A percentile compares a stretch with the other conserved stretches of the same genome.
These are phyloP conservation scores for Acronicta leporina DNA, from an alignment of 2,888 invertebrate species.

Conservation along the genomic window DNA sequence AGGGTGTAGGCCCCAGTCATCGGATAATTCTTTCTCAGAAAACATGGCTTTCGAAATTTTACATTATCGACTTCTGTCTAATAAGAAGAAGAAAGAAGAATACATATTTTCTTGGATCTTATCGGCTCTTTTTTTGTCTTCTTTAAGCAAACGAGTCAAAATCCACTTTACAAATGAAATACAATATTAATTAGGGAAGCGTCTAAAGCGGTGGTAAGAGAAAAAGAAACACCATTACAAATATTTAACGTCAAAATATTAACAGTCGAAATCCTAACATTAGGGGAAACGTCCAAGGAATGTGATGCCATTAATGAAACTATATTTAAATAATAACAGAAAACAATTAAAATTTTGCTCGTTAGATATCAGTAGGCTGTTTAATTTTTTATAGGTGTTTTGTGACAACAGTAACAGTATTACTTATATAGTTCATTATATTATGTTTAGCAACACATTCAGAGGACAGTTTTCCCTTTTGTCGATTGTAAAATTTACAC, in stretches of 20 bases:
- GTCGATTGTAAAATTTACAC: conserved; percentile 55
- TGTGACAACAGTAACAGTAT: background rate
- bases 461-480: conserved; percentile 30
- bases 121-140: background rate
- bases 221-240: conserved; percentile 67
- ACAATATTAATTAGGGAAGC: conserved; percentile 68
- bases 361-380: background rate
- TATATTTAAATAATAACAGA: background rate
- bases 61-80: background rate
- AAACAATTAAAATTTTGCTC: background rate
- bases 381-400: background rate
- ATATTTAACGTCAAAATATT: conserved; percentile 69
- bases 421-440: background rate
- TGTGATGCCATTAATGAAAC: conserved; percentile 8
- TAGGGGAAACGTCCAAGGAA: conserved; percentile 30
- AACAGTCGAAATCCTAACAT: conserved; percentile 58
- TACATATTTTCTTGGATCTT: background rate
- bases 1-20: background rate
- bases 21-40: background rate
- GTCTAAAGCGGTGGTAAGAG: conserved; percentile 69
- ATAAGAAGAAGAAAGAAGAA: conserved; percentile 2
- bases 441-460: conserved; percentile 21
- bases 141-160: conserved; percentile 44
- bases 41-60: background rate
- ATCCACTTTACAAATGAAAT: conserved; percentile 50